Conservation (phyloP, 2,113 vertebrate species). For the Saguinus imperator region DNA sequence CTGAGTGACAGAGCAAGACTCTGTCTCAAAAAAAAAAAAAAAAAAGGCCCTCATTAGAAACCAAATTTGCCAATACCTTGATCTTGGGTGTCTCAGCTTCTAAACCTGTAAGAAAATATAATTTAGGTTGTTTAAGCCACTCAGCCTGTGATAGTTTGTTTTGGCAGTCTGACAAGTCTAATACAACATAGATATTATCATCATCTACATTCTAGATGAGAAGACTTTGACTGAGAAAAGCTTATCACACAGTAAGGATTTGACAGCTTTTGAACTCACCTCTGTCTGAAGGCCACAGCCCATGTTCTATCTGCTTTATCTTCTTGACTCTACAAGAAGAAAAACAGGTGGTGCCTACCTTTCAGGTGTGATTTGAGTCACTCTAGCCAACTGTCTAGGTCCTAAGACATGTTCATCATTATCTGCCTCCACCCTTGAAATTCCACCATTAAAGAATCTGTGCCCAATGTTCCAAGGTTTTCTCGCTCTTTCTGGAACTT, state of each 20-base stretch:
- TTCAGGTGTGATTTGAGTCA: background rate
- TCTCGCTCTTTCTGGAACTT: background rate
- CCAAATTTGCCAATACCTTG: background rate
- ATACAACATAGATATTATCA: background rate
- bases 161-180: background rate
- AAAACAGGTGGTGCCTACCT: background rate
- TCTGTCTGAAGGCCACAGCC: background rate
- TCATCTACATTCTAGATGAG: background rate
- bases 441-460: background rate
- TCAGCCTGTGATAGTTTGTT: background rate
- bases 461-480: background rate
- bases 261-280: background rate
- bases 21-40: background rate
- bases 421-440: background rate
- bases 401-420: background rate
- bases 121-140: background rate
- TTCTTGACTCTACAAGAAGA: background rate
- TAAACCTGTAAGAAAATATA: background rate
- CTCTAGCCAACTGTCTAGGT: background rate
- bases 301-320: background rate
- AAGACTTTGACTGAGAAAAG: background rate
- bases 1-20: too few relatives aligned
- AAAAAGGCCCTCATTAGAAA: background rate
- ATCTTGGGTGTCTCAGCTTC: background rate
- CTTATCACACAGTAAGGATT: background rate